A percentile compares a stretch with the other conserved stretches of the same genome.
Conservation (phyloP, 2,113 vertebrate species). For the Neotoma lepida region DNA sequence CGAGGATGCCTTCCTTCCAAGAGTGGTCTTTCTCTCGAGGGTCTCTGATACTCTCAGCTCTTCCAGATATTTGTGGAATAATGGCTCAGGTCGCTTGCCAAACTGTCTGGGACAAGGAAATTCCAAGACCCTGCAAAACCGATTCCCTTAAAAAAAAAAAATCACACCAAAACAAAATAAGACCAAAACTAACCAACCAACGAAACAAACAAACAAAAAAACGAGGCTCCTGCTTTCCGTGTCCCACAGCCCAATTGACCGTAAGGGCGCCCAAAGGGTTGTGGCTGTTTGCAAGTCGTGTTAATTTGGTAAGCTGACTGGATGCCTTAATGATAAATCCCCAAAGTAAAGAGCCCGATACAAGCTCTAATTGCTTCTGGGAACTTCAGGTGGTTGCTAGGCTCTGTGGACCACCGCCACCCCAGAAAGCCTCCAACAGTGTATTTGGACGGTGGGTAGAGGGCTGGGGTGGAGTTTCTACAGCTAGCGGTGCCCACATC, state of each 20-base stretch:
- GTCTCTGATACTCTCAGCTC: neutral
- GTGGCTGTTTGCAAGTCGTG: conserved; percentile 55
- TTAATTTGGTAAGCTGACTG: conserved; percentile 76
- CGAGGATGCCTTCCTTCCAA: conserved; percentile 31
- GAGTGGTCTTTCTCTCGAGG: neutral
- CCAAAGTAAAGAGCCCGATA: conserved; percentile 68
- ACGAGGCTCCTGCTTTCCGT: neutral
- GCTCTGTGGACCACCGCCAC: conserved; percentile 79
- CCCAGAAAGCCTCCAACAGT: conserved; percentile 79
- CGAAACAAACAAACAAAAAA: neutral
- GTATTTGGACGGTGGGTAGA: conserved; percentile 68
- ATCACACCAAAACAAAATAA: conserved; percentile 29
- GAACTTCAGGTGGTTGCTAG: conserved; percentile 89
- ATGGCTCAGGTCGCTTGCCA: conserved; percentile 38
- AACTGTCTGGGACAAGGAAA: conserved; percentile 58
- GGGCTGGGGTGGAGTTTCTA: conserved; percentile 74
- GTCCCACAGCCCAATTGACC: neutral
- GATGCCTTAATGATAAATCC: conserved; percentile 64
- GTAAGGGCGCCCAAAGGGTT: neutral
- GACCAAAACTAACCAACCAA: neutral
- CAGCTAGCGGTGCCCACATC: conserved; percentile 84
- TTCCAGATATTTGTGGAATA: conserved; percentile 64
- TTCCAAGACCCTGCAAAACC: neutral
- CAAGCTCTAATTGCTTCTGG: conserved; percentile 82
- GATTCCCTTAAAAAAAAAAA: neutral